Evolutionary conservation across 2,888 invertebrate species (phyloP).

Genomic region (Gnatocerus cornutus): DNA sequence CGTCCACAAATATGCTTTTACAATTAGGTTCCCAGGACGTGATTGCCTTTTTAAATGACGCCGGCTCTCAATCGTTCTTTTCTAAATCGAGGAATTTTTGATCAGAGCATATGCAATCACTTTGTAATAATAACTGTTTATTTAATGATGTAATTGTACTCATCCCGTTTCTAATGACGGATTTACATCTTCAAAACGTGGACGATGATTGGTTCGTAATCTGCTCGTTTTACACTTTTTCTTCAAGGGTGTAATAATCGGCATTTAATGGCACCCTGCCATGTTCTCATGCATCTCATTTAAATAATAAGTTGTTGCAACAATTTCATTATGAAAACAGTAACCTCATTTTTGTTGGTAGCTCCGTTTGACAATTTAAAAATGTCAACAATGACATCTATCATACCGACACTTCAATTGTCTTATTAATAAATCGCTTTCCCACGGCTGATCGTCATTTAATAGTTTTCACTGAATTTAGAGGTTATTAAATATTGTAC

Average conservation of each 20-base stretch:
- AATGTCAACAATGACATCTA: no score
- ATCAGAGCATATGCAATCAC: not conserved
- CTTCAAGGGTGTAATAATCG: conserved; percentile 13
- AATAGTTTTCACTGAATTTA: not conserved
- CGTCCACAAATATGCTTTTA: conserved; percentile 12
- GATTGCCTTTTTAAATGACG: conserved; percentile 2
- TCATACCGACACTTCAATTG: no score
- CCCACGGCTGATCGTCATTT: not conserved
- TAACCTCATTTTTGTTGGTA: no score
- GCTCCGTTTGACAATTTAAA: no score
- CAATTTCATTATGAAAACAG: not conserved
- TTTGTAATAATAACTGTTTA: conserved; percentile 14
- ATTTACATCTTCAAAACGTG: conserved; percentile 22
- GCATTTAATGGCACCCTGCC: conserved; percentile 1
- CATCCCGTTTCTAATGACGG: conserved; percentile 30
- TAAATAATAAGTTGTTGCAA: not conserved
- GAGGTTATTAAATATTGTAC: not conserved
- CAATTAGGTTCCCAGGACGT: conserved; percentile 33
- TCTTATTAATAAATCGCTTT: no score
- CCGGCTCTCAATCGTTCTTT: not conserved
- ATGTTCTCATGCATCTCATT: conserved; percentile 1
- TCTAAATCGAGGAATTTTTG: conserved; percentile 1
- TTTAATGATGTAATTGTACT: conserved; percentile 35
- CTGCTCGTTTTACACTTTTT: conserved; percentile 8
- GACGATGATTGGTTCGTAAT: conserved; percentile 8